Conservation (phyloP, 2,113 vertebrate species). For the Circaetus cinerascens region DNA sequence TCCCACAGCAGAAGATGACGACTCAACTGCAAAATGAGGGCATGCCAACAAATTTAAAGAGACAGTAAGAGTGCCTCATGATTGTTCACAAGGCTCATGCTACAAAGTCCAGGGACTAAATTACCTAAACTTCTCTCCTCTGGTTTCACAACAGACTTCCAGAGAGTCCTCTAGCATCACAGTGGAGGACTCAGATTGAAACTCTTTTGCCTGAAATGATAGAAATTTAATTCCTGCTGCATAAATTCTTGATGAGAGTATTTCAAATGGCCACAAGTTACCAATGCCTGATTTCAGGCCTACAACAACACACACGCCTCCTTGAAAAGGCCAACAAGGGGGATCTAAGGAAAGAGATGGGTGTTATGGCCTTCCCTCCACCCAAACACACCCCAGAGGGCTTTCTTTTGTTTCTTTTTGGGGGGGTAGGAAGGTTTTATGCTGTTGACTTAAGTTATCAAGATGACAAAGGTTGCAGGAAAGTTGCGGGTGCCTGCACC, state of each 20-base stretch:
- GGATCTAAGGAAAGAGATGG: neutral
- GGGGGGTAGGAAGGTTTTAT: neutral
- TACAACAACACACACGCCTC: accelerated
- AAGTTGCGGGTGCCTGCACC: neutral
- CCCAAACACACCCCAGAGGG: neutral
- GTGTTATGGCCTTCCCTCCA: neutral
- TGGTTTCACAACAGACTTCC: neutral
- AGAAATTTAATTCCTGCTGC: neutral
- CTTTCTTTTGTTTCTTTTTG: neutral
- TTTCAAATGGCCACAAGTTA: neutral
- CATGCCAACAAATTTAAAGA: neutral
- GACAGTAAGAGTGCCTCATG: neutral
- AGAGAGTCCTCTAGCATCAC: neutral
- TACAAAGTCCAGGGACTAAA: neutral
- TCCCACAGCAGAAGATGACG: neutral
- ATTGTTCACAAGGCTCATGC: neutral
- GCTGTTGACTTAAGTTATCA: neutral
- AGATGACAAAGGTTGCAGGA: neutral
- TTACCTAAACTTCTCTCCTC: neutral
- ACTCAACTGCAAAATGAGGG: neutral
- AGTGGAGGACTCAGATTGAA: neutral
- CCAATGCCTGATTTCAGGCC: neutral
- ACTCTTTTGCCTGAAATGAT: neutral
- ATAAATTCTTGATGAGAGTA: neutral
- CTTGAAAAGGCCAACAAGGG: neutral